A percentile compares a stretch with the other conserved stretches of the same genome.
Conservation (phyloP, 2,797 vertebrate genomes). For the Columba guinea region DNA sequence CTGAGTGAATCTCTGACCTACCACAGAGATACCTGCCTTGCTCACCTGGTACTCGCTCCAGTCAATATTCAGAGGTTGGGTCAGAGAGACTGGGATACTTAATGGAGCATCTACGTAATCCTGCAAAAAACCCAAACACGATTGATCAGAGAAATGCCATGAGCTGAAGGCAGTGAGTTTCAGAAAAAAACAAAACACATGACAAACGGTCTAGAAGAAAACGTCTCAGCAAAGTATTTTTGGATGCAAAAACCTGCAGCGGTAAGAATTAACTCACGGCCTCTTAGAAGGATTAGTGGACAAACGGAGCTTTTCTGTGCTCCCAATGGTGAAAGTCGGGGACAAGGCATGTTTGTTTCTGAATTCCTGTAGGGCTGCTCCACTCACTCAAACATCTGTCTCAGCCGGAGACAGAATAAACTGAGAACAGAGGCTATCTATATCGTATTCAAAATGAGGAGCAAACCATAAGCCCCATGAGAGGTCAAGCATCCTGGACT, state of each 20-base stretch:
- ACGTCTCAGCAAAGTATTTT: background rate
- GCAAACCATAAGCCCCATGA: background rate
- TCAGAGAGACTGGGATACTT: conserved; percentile 90
- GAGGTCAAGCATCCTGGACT: background rate
- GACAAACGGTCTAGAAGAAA: background rate
- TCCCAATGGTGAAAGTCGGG: background rate
- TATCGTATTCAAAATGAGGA: background rate
- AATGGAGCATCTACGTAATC: conserved; percentile 96
- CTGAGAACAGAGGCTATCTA: background rate
- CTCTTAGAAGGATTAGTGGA: background rate
- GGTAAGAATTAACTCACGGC: background rate
- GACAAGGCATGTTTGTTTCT: background rate
- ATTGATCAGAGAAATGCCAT: background rate
- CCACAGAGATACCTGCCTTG: background rate
- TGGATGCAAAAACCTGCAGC: background rate
- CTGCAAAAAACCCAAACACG: conserved; percentile 71
- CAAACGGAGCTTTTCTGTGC: background rate
- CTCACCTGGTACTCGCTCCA: conserved; percentile 97
- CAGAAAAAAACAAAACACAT: background rate
- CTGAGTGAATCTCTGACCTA: background rate
- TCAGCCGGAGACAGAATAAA: background rate
- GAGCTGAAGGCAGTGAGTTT: background rate
- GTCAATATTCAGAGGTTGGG: conserved; percentile 91
- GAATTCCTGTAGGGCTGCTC: background rate
- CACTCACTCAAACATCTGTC: background rate